Base-by-base conservation (phyloP, 2,113 vertebrate species). In the Toxostoma redivivum region DNA sequence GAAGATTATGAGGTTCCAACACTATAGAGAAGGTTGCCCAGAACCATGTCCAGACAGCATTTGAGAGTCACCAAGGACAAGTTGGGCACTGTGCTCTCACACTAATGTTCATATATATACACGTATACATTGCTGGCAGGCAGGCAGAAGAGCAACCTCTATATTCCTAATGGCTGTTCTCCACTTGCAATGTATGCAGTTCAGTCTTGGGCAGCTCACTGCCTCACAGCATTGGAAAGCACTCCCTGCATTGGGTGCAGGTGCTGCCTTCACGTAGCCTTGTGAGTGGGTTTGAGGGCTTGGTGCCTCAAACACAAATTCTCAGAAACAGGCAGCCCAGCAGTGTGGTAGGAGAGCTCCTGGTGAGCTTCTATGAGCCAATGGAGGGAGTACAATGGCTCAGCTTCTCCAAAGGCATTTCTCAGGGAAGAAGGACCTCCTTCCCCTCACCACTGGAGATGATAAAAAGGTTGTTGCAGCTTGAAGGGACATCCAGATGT, bases 361-460 rank as follows among this genome's bases (percentile, higher is more conserved):
- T 37, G 25, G 30, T 71, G 37, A 77, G 16, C 9, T 67, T 20
- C 10, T 37, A 0, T 0, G 16, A n/a, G 27, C 4, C 27, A 44
- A 1, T 1, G 2, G 14, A 67, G 11, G 28, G 33, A 65, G 8
- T 1, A 3, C 20, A 11, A 3, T 3, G 5, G 30, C 30, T 51
- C 2, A 1, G 5, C 4, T 66, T 27, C 33, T 44, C 14, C 11
- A 10, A 38, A 27, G 7, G 9, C 2, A n/a, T 12, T 35, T 70
- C 19, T 47, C 22, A 58, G 14, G 18, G 13, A 8, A 60, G 14
- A 51, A 27, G 1, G 30, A 62, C 13, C 1, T 20, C 10, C 4
- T 14, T 5, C 3, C 1, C 7, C 5, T 56, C 71, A 28, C 16
- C 33, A 17, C 11, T 50, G 19, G 16, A 44, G 35, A 53, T 9